Evolutionary conservation across 2,797 vertebrate species (phyloP), one percentile per base, ranked within the genome.

Genomic region (Triplophysa yarkandensis): DNA sequence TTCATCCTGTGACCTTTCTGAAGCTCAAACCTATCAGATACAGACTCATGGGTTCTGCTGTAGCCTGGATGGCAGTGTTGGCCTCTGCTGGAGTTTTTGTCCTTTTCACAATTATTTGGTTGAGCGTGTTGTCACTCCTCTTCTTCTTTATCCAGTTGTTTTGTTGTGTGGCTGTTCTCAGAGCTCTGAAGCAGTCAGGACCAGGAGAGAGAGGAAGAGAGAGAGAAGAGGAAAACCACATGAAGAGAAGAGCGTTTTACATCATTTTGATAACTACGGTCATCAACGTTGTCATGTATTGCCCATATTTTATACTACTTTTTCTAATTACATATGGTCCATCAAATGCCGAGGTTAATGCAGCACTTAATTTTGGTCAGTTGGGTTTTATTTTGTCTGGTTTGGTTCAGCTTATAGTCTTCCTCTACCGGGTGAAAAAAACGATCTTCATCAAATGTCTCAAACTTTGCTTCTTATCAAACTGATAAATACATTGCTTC

Each of bases 191-290:
- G n/a, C 41, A 48, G 28, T 61, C 41, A 34, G 28, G 55, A 27
- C 80, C 77, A 13, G 74, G 77, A 23, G 62, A 74, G 11, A 48
- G 77, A 17, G 67, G n/a, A n/a, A n/a, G n/a, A n/a, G n/a, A 77
- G 6, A 71, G 44, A 52, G 64, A 50, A 17, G 52, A 14, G 81
- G 86, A 25, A 28, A 52, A 85, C 81, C 85, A 86, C 77, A 83
- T 39, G 44, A 71, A 71, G 30, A 62, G 21, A 52, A 48, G 10
- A 62, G 81, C 44, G 68, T 88, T 86, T 70, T 78, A 57, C 21
- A 60, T 89, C 79, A 87, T 81, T 44, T 4, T 70, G 8, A 30
- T 62, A 4, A 36, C 13, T 19, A 39, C 16, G 30, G 6, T 9
- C 8, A 10, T 71, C 5, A 36, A n/a, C n/a, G n/a, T n/a, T n/a